phyloP scores from a whole-genome alignment of 1,140 invertebrate species.

The Drosophila ambigua region DNA sequence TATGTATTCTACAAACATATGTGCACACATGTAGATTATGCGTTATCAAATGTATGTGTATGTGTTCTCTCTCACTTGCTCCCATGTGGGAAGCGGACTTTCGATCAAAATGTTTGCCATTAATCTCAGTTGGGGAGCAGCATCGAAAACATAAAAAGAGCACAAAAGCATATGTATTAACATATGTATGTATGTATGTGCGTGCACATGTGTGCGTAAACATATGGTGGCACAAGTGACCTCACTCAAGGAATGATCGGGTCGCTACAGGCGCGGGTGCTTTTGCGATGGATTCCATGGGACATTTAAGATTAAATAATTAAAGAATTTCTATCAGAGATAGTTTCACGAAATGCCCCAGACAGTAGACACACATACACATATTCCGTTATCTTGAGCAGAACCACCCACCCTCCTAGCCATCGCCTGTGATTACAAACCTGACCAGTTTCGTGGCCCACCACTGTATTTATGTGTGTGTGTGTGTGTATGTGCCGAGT shows the following conservation, averaged over 20 bases:
- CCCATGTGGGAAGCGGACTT: slow-evolving; percentile 2
- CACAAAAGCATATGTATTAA: neutral
- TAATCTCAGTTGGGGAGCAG: slow-evolving; percentile 29
- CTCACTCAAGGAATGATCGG: slow-evolving; percentile 29
- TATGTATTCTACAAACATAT: too few species aligned
- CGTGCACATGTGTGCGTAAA: slow-evolving; percentile 5
- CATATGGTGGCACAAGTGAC: slow-evolving; percentile 26
- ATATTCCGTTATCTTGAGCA: too few species aligned
- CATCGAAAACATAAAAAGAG: neutral
- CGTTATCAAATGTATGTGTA: neutral
- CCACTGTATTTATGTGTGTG: slow-evolving; percentile 13
- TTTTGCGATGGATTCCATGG: neutral
- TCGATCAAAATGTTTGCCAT: neutral
- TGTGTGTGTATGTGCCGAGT: neutral
- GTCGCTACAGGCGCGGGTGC: slow-evolving; percentile 6
- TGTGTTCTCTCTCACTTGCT: neutral
- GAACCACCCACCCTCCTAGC: too few species aligned
- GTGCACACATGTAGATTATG: neutral
- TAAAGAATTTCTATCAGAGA: too few species aligned
- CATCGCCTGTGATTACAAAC: too few species aligned
- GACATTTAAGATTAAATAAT: too few species aligned
- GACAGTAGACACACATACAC: too few species aligned
- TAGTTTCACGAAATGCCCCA: too few species aligned
- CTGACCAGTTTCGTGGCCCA: neutral
- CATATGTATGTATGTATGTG: neutral